Base-by-base conservation (phyloP, 2,888 invertebrate species). In the Sarcophaga subvicina region DNA sequence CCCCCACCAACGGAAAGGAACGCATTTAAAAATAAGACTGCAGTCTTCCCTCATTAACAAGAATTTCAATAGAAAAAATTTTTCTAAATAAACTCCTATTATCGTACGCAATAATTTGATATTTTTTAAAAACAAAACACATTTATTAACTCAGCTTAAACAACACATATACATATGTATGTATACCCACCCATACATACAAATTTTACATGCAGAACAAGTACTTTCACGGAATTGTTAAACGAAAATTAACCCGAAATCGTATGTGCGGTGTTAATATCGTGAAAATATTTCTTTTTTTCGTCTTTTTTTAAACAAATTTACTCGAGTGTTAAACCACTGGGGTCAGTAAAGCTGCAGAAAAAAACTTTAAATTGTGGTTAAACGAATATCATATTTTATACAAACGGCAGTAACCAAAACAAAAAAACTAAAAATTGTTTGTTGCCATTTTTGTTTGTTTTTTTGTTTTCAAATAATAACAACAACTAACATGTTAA, bases 241-340 rank as follows among this genome's bases (percentile, higher is more conserved):
- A 49, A 73, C 17, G 25, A 59, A 63, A 82, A 63, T 70, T 75
- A 60, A 27, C 73, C 66, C 63, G 17, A 66, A 49, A 70, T 67
- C 49, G 47, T 78, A 81, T 79, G 54, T 79, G 78, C 37, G 2
- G 78, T 47, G 10, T 37, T 54, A 79, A 75, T 64, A 82, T 76
- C 64, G 79, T 66, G 66, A 47, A 75, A 82, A 70, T 79, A 37
- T 37, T 37, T 37, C 37, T 37, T 37, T 37, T 37, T 37, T 37
- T 37, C 8, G 0, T 6, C 0, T 6, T 70, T 45, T 79, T 86
- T 47, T 17, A 54, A 47, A 20, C 71, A 79, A 67, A n/a, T 37
- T 59, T 78, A 73, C 67, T 78, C 73, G 66, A 76, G 79, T 86
- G 85, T 76, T 79, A 82, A 79, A 79, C 76, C 85, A 71, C 82